Evolutionary conservation across 2,888 invertebrate species (phyloP).

Genomic region (Octonoba sinensis): DNA sequence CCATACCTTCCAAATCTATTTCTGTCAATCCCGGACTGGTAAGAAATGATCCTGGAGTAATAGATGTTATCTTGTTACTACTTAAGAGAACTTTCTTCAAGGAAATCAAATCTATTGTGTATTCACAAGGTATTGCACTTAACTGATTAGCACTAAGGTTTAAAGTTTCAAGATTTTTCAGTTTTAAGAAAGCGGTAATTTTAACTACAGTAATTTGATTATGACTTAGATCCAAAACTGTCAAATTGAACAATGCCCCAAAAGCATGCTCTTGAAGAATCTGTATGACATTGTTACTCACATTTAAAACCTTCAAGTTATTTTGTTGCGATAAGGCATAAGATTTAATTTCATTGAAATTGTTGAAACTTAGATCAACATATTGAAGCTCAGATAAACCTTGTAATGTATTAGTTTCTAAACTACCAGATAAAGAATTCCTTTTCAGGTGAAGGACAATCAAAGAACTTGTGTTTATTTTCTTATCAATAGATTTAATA

Average conservation of each 20-base stretch:
- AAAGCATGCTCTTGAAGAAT: conserved; percentile 22
- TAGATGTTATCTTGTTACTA: conserved; percentile 15
- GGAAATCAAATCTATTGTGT: conserved; percentile 25
- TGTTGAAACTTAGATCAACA: conserved; percentile 26
- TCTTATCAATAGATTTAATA: conserved; percentile 18
- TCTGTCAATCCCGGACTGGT: conserved; percentile 9
- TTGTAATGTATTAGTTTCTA: conserved; percentile 15
- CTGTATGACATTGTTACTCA: conserved; percentile 17
- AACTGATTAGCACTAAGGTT: conserved; percentile 19
- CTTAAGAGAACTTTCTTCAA: conserved; percentile 19
- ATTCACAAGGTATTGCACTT: conserved; percentile 16
- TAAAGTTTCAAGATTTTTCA: conserved; percentile 6
- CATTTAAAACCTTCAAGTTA: conserved; percentile 15
- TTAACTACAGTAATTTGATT: conserved; percentile 7
- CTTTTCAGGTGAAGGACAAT: conserved; percentile 6
- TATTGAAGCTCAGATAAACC: conserved; percentile 4
- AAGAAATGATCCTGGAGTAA: conserved; percentile 14
- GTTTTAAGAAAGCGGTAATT: conserved; percentile 21
- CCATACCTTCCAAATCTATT: conserved; percentile 23
- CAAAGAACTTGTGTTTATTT: conserved; percentile 5
- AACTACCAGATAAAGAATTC: conserved; percentile 8
- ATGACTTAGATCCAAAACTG: conserved; percentile 5
- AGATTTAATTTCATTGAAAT: conserved; percentile 9
- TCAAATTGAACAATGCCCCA: conserved; percentile 23
- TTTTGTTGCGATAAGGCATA: conserved; percentile 6